Evolutionary conservation across 2,797 vertebrate genomes (phyloP).

Genomic region (Sebastes variabilis): DNA sequence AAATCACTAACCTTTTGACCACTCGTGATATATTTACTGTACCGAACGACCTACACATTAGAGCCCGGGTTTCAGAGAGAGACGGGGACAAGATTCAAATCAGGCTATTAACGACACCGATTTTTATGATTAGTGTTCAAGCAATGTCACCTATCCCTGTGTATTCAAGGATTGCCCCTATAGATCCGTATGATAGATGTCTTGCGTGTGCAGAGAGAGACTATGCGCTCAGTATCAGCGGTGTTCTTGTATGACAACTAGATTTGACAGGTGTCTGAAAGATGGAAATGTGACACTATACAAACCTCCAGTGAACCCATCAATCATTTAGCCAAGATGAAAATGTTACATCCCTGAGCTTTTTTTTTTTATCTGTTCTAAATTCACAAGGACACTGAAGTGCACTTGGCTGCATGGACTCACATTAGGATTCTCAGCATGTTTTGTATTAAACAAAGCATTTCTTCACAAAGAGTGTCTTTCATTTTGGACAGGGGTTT

Average conservation of each 20-base stretch:
- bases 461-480: not conserved
- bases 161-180: slow-evolving; percentile 54
- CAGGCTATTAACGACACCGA: slow-evolving; percentile 39
- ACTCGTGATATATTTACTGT: slow-evolving; percentile 12
- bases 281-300: slow-evolving; percentile 78
- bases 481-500: slow-evolving; percentile 9
- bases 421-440: slow-evolving; percentile 57
- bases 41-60: slow-evolving; percentile 2
- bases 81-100: slow-evolving; percentile 36
- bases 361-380: slow-evolving; percentile 45
- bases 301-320: slow-evolving; percentile 72
- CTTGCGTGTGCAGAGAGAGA: slow-evolving; percentile 39
- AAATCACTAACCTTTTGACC: slow-evolving; percentile 29
- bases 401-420: slow-evolving; percentile 42
- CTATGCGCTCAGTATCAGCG: slow-evolving; percentile 59
- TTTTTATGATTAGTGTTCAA: slow-evolving; percentile 57
- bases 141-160: slow-evolving; percentile 51
- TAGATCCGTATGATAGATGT: slow-evolving; percentile 60
- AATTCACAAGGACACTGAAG: slow-evolving; percentile 67
- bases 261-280: slow-evolving; percentile 77
- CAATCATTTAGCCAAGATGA: slow-evolving; percentile 74
- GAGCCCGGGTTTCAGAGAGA: not conserved
- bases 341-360: slow-evolving; percentile 66
- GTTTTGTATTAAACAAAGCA: slow-evolving; percentile 31
- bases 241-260: slow-evolving; percentile 67